Base-by-base conservation (phyloP, 2,888 invertebrate genomes). In the Dioctria linearis region DNA sequence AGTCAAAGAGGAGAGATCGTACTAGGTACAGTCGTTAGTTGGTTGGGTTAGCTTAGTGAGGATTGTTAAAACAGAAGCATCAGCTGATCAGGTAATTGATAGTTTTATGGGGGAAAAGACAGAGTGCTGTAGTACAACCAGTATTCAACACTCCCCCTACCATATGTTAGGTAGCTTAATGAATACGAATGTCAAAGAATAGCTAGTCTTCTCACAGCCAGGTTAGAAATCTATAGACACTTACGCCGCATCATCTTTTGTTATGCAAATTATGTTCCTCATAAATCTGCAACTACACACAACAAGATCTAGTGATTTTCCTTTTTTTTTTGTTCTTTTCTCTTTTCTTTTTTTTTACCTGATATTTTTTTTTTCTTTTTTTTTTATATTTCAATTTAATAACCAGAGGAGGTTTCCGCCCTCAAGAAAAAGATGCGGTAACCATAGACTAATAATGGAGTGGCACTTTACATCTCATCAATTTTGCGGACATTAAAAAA, bases 381-480 rank as follows among this genome's bases (percentile, higher is more conserved):
- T 67, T 25, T 25, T 25, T 25, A 1, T 25, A 25, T 25, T 73
- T 59, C 25, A 73, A 57, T 73, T 63, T 76, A 76, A 76, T 63
- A 37, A 76, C 63, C 76, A 6, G 46, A 76, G 63, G 39, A 63
- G 63, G 51, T 76, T 9, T 39, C 54, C 76, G 76, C 76, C 76
- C 76, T 42, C 63, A 63, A 76, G 11, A 59, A 25, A n/a, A 63
- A 63, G 76, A 61, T 63, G 76, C 43, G 42, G 76, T 63, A 63
- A 63, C 76, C 39, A 25, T 25, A 61, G 49, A 37, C 63, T 63
- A 46, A 25, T 25, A 25, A 49, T 63, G 63, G 76, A 46, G 76
- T 25, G 46, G 57, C 61, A 80, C 49, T 71, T 71, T 80, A 37
- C 46, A 63, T 80, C 71, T 80, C 73, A 71, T 73, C 63, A 59